These are phyloP conservation scores for Drosophila parabipectinata DNA, from an alignment of 1,140 invertebrate species.

Conservation along the genomic window DNA sequence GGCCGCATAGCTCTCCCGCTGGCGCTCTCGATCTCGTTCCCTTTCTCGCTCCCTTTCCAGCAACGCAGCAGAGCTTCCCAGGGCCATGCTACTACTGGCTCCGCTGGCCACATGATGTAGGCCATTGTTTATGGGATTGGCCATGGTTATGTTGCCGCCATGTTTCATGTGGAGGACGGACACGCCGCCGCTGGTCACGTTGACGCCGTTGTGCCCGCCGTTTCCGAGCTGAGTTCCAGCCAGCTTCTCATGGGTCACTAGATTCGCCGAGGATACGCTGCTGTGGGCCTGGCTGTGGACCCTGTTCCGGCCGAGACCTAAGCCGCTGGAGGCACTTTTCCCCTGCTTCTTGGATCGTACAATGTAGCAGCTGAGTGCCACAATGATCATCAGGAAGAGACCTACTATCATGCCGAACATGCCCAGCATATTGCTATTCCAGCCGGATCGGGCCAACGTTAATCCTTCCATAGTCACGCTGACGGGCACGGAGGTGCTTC, in stretches of 20 bases:
- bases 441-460: slow-evolving; percentile 69
- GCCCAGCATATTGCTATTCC: slow-evolving; percentile 72
- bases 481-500: slow-evolving; percentile 80
- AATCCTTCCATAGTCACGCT: slow-evolving; percentile 81
- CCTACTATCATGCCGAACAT: slow-evolving; percentile 77
- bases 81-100: slow-evolving; percentile 85
- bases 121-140: slow-evolving; percentile 80
- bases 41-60: slow-evolving; percentile 71
- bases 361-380: slow-evolving; percentile 78
- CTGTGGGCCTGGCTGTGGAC: slow-evolving; percentile 82
- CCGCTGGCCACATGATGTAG: slow-evolving; percentile 69
- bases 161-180: slow-evolving; percentile 82
- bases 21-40: slow-evolving; percentile 73
- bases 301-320: slow-evolving; percentile 70
- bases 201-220: slow-evolving; percentile 58
- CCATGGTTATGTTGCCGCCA: slow-evolving; percentile 70
- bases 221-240: slow-evolving; percentile 45
- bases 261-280: slow-evolving; percentile 76
- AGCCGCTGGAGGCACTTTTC: slow-evolving; percentile 57
- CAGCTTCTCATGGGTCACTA: slow-evolving; percentile 81
- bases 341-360: slow-evolving; percentile 73
- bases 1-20: slow-evolving; percentile 81
- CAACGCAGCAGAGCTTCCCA: slow-evolving; percentile 76
- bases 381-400: slow-evolving; percentile 75
- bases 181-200: slow-evolving; percentile 68